Percentiles rank a stretch among this genome's conserved stretches.
Evolutionary conservation across 53 echinoderm and acorn worm genomes (phyloP).

Genomic region (Echinometra lucunter): DNA sequence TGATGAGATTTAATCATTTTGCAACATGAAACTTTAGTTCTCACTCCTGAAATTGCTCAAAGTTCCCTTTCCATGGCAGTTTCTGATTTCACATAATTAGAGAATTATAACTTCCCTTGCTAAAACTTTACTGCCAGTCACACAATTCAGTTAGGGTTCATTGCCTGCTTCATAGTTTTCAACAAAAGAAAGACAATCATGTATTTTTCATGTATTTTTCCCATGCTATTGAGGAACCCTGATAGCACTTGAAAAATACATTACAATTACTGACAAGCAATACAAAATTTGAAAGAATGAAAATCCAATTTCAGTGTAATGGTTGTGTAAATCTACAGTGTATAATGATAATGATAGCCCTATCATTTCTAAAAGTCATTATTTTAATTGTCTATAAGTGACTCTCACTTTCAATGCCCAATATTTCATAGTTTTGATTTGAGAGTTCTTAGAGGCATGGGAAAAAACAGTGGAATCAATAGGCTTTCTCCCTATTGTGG

Average conservation of each 20-base stretch:
- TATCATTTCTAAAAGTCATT: not conserved
- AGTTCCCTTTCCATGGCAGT: too few relatives aligned
- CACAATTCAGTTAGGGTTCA: not conserved
- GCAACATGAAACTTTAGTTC: too few relatives aligned
- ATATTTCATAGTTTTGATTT: not conserved
- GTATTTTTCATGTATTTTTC: too few relatives aligned
- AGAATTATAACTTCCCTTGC: too few relatives aligned
- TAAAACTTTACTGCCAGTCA: too few relatives aligned
- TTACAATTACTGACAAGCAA: not conserved
- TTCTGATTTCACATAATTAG: too few relatives aligned
- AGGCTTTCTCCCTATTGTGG: not conserved
- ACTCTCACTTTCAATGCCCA: not conserved
- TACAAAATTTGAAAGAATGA: not conserved
- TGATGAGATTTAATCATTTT: too few relatives aligned
- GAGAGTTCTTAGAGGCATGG: not conserved
- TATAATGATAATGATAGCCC: not conserved
- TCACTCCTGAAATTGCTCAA: too few relatives aligned
- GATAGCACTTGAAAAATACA: not conserved
- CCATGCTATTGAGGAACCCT: too few relatives aligned
- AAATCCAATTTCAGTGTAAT: not conserved
- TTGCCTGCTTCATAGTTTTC: not conserved
- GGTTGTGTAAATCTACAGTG: not conserved
- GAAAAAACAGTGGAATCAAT: not conserved
- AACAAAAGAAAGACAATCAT: not conserved
- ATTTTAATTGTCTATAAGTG: not conserved